These are phyloP conservation scores for Maconellicoccus hirsutus DNA, from an alignment of 1,140 invertebrate species.

Conservation along the genomic window DNA sequence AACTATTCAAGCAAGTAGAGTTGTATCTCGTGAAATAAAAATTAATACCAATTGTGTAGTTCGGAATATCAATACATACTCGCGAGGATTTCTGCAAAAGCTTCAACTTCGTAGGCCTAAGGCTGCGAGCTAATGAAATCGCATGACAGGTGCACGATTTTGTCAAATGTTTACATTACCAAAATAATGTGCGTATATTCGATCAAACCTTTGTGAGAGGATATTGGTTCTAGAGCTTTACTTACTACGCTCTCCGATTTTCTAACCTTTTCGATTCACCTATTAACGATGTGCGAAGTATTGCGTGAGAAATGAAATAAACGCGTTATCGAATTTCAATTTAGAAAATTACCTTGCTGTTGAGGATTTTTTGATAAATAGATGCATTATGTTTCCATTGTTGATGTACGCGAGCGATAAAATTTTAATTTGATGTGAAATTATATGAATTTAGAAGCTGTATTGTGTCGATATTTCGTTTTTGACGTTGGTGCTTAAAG, in stretches of 20 bases:
- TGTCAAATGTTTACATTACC: not conserved
- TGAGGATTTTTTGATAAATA: not conserved
- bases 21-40: no score
- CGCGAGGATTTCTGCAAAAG: no score
- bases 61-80: no score
- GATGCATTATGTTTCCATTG: not conserved
- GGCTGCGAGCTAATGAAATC: not conserved
- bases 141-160: not conserved
- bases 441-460: no score
- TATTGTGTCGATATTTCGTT: no score
- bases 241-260: not conserved
- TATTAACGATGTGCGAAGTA: not conserved
- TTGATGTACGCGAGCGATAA: no score
- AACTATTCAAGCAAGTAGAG: no score
- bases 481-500: no score
- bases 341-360: not conserved
- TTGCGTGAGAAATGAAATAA: slow-evolving; percentile 4
- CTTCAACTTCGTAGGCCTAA: no score
- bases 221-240: not conserved
- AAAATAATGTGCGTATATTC: not conserved
- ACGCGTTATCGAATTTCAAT: not conserved
- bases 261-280: not conserved
- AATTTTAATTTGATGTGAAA: no score
- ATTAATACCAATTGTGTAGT: no score
- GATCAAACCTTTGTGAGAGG: not conserved